Percentiles rank a stretch among this genome's conserved stretches.
phyloP scores from a whole-genome alignment of 2,888 invertebrate genomes.

The Mesorhabditis spiculigera region DNA sequence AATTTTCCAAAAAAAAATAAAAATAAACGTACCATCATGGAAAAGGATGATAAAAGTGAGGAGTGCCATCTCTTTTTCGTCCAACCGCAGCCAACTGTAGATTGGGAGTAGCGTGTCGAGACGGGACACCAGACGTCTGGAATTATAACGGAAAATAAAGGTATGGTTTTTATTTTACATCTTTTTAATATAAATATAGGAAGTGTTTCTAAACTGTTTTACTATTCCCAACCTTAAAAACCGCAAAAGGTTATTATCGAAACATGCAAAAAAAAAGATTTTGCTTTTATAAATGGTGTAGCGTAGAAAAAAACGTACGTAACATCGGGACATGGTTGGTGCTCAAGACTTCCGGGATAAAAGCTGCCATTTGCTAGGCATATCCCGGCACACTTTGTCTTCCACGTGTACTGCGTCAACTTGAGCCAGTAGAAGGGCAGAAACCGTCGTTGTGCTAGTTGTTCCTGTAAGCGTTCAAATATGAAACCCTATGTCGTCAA shows the following conservation, averaged over 20 bases:
- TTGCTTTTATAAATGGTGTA: too few species aligned
- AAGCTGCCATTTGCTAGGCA: background rate
- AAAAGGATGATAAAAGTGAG: background rate
- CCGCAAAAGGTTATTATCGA: too few species aligned
- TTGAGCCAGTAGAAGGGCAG: conserved; percentile 2
- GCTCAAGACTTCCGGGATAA: background rate
- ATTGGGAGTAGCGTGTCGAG: background rate
- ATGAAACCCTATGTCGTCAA: too few species aligned
- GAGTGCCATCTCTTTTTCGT: background rate
- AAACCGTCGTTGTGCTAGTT: background rate
- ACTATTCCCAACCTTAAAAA: too few species aligned
- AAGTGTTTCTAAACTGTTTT: too few species aligned
- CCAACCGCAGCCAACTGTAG: background rate
- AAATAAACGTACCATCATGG: background rate
- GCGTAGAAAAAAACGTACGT: background rate
- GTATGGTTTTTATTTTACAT: too few species aligned
- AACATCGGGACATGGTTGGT: background rate
- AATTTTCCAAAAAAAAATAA: too few species aligned
- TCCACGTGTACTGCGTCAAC: background rate
- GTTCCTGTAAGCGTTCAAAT: background rate
- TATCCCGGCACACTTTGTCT: background rate
- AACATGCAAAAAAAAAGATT: too few species aligned
- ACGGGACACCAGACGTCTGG: background rate
- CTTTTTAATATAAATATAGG: too few species aligned
- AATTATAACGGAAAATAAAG: background rate